Evolutionary conservation across 2,888 invertebrate genomes (phyloP), one percentile per base, ranked within the genome.

Genomic region (Linyphia triangularis): DNA sequence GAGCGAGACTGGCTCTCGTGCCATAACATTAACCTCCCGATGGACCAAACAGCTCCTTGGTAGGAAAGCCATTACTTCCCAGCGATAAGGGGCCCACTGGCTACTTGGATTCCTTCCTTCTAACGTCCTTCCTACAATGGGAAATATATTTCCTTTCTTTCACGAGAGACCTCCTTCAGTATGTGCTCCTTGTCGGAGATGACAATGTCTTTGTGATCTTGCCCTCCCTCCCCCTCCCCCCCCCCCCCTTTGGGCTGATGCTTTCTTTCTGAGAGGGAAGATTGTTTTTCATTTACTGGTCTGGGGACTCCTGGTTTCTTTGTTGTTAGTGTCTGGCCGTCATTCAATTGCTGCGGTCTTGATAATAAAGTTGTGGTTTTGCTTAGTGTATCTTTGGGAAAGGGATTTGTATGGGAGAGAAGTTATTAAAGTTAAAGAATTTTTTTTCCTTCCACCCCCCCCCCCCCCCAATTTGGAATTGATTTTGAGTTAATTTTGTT

Each of bases 211-310:
- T 70, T 81, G 81, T 69, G 51, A 51, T 33, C 33, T 19, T 33
- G 3, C 67, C 33, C 26, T 24, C 24, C 24, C 30, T 57, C 57
- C 28, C 43, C n/a, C n/a, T 30, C 33, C 33, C 19, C 28, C 30
- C n/a, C 59, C 30, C 26, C 59, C 70, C 33, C n/a, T 59, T 59
- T 22, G 19, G 37, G 26, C 33, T 70, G 40, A 9, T n/a, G 13
- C 51, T 30, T 75, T 75, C 28, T 19, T n/a, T n/a, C n/a, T n/a
- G 33, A 30, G 33, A 59, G 19, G 13, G 79, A 33, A 59, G 81
- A 81, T 70, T 81, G 81, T 81, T 81, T 81, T 81, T 81, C 81
- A 81, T 81, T 81, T 81, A 81, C 67, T 81, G 24, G 40, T 43
- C 30, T 13, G 16, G 51, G 67, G 22, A 37, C 26, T 19, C 43